Percentiles rank a stretch among this genome's conserved stretches.
Conservation (phyloP, 2,797 vertebrate genomes). For the Gobio occitaniae region DNA sequence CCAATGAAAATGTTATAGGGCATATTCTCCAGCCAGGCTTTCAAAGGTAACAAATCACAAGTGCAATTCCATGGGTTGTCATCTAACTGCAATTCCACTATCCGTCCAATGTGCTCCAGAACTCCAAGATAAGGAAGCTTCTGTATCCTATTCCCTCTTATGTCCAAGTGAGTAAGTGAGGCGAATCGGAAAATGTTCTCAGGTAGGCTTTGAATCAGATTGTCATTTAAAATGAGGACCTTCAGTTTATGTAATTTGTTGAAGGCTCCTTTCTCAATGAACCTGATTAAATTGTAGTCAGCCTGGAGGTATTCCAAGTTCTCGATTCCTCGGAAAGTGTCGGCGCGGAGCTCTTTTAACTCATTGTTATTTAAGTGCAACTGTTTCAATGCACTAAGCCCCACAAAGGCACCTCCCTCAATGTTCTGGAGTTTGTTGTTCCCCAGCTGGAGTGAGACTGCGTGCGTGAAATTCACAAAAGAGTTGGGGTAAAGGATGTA, state of each 20-base stretch:
- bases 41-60: slow-evolving; percentile 95
- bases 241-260: slow-evolving; percentile 98
- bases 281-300: slow-evolving; percentile 99
- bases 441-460: slow-evolving; percentile 96
- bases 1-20: slow-evolving; percentile 99
- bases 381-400: slow-evolving; percentile 95
- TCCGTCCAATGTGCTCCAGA: slow-evolving; percentile 95
- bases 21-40: slow-evolving; percentile 99
- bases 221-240: slow-evolving; percentile 98
- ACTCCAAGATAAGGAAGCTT: slow-evolving; percentile 97
- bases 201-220: slow-evolving; percentile 93
- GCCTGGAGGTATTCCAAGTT: slow-evolving; percentile 99
- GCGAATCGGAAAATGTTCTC: slow-evolving; percentile 99
- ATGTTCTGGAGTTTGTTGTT: slow-evolving; percentile 99
- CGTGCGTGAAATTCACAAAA: slow-evolving; percentile 96
- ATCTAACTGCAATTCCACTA: slow-evolving; percentile 95
- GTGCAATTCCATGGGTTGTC: slow-evolving; percentile 99
- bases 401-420: slow-evolving; percentile 95
- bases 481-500: slow-evolving; percentile 96
- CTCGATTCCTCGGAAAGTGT: slow-evolving; percentile 98
- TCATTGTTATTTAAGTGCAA: slow-evolving; percentile 99
- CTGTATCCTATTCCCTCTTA: slow-evolving; percentile 97
- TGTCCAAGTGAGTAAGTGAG: slow-evolving; percentile 98
- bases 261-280: slow-evolving; percentile 97
- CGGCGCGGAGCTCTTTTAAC: slow-evolving; percentile 94